Evolutionary conservation across 2,797 vertebrate species (phyloP), one percentile per base, ranked within the genome.

Genomic region (Lophius americanus): DNA sequence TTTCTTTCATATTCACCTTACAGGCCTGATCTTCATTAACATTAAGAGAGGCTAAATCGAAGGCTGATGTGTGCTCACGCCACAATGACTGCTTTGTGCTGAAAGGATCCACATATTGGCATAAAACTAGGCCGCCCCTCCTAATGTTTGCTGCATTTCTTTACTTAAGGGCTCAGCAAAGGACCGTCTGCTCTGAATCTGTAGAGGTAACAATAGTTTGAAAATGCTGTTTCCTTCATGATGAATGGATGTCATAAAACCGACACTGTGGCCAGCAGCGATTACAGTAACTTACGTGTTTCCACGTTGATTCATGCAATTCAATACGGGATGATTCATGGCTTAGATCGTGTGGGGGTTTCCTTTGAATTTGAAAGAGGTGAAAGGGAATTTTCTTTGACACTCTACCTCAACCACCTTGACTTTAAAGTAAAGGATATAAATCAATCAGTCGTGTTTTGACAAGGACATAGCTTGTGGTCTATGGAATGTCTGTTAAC

Each of bases 241-340:
- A 59, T 79, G 70, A 83, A 79, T 60, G 51, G 66, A 57, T 66
- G 70, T 56, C 43, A 39, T 66, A 67, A 82, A 88, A 74, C 58
- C 51, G 80, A 89, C 68, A 83, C 82, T 58, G 66, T 79, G 58
- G 69, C 85, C 78, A 70, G 64, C 43, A 82, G 85, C 83, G 50
- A 53, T 77, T 70, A 58, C 76, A 43, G 58, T 74, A 65, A 72
- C 60, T 58, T 44, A 49, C 65, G 57, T 76, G 58, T 51, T 87
- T 84, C 69, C 12, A 51, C 46, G 83, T 72, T 85, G 86, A 90
- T 83, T 91, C 83, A 85, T 76, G 86, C 58, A 86, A 92, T 74
- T 68, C 70, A 76, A 86, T 75, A 79, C 44, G 0, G 14, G 65
- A 46, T 87, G 88, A 92, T 76, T 93, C 87, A 91, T 7, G 1